These are phyloP conservation scores for Erebia aethiops DNA, from an alignment of 2,888 invertebrate species.

Conservation along the genomic window DNA sequence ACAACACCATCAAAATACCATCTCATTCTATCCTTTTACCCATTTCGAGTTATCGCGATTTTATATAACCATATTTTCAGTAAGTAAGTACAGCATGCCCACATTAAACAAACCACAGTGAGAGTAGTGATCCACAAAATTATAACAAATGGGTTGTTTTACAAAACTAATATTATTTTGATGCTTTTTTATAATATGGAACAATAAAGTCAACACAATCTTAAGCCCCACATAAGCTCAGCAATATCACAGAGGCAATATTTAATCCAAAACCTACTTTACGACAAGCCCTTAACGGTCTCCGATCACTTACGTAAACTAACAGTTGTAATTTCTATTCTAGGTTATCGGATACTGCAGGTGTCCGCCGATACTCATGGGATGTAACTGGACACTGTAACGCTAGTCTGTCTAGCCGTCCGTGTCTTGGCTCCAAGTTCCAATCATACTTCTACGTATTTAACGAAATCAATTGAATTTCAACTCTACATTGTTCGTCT, in stretches of 20 bases:
- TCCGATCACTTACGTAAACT: slow-evolving; percentile 22
- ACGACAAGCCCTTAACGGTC: slow-evolving; percentile 16
- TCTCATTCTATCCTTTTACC: too few relatives aligned
- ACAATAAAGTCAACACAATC: neutral
- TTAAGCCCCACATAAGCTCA: neutral
- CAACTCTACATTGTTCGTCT: slow-evolving; percentile 10
- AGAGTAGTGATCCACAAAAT: too few relatives aligned
- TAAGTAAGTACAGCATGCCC: too few relatives aligned
- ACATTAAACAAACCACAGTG: too few relatives aligned
- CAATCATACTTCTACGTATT: slow-evolving; percentile 22
- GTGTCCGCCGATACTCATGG: slow-evolving; percentile 70
- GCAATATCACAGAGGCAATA: neutral
- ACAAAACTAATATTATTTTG: too few relatives aligned
- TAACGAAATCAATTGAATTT: slow-evolving; percentile 25
- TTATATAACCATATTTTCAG: too few relatives aligned
- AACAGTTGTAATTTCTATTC: slow-evolving; percentile 42
- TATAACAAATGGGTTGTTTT: too few relatives aligned
- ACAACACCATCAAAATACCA: too few relatives aligned
- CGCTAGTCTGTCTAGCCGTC: slow-evolving; percentile 55
- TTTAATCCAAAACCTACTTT: slow-evolving; percentile 4
- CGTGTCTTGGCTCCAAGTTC: slow-evolving; percentile 48
- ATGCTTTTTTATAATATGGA: too few relatives aligned
- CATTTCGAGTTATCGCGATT: too few relatives aligned
- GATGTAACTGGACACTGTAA: slow-evolving; percentile 64
- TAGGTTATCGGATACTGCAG: slow-evolving; percentile 60